Base-by-base conservation (phyloP, 2,888 invertebrate species). In the Drosophila birchii region DNA sequence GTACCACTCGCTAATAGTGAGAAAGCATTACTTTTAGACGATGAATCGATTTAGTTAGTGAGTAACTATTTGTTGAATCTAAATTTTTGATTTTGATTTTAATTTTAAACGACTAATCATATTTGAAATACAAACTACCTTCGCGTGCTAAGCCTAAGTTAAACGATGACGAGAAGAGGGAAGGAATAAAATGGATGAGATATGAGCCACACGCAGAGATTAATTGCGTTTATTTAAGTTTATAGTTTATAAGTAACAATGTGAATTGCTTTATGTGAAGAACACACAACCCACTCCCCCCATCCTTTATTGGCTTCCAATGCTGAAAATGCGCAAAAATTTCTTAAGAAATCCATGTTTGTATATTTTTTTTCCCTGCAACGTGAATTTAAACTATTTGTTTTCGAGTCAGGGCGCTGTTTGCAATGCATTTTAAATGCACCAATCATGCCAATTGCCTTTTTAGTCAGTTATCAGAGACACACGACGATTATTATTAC, bases 351-450 rank as follows among this genome's bases (percentile, higher is more conserved):
- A 47, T 73, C 57, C 63, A 75, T 66, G 59, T 36, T 14, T 51
- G 51, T 81, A 81, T 78, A 78, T 79, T 79, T 69, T 63, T 64
- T 64, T 49, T 44, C 29, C 29, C 12, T 18, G 29, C n/a, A 29
- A n/a, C n/a, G 18, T 47, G 47, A 47, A 47, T 7, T 47, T 68
- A 44, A 41, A 18, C 36, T 4, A 47, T 26, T 49, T 44, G 43
- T 69, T 70, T 68, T 86, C 75, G 75, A 72, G 43, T 78, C 60
- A 81, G 80, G 82, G 75, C 83, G 80, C 64, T 67, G 71, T 76
- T 81, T 88, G 83, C 78, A 86, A 76, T 88, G 88, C 88, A 87
- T 87, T 85, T 78, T 67, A 88, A 87, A 88, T 85, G 84, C 86
- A 44, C 67, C 70, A 66, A 59, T 23, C 51, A 74, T 77, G 57